Evolutionary conservation across 2,113 vertebrate genomes (phyloP).

Genomic region (Oncorhynchus tshawytscha): DNA sequence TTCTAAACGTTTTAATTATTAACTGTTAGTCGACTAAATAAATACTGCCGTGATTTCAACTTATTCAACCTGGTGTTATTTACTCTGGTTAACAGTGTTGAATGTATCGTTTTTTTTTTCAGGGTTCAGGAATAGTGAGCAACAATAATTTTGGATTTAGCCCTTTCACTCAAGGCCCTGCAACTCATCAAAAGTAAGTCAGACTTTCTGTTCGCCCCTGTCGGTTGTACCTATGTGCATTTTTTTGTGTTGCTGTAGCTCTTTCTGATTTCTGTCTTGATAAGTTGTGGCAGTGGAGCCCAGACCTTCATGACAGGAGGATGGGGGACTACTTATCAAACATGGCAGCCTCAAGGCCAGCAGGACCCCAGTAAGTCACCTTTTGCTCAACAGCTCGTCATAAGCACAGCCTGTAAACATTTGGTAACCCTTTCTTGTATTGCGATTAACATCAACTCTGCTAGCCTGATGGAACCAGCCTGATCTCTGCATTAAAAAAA

Average conservation of each 20-base stretch:
- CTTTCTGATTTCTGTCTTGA: conserved; percentile 1
- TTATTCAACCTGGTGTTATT: not conserved
- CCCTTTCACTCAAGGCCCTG: conserved; percentile 89
- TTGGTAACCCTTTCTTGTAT: no score
- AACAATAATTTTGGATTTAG: conserved; percentile 90
- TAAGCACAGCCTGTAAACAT: no score
- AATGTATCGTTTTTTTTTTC: not conserved
- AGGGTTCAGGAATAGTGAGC: conserved; percentile 88
- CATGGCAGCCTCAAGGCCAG: conserved; percentile 91
- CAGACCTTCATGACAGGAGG: conserved; percentile 93
- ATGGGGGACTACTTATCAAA: conserved; percentile 95
- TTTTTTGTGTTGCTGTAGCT: not conserved
- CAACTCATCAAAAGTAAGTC: conserved; percentile 93
- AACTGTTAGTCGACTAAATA: no score
- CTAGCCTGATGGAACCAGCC: no score
- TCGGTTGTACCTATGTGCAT: not conserved
- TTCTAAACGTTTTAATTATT: no score
- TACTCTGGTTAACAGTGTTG: not conserved
- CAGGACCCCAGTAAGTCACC: conserved; percentile 85
- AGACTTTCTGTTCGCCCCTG: not conserved
- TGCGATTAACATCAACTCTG: no score
- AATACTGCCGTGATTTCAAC: no score
- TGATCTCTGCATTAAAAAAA: no score
- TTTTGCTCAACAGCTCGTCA: no score
- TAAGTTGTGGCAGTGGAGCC: conserved; percentile 75